A percentile compares a stretch with the other conserved stretches of the same genome.
Conservation (phyloP, 1,140 invertebrate species). For the Meteorus sp. region DNA sequence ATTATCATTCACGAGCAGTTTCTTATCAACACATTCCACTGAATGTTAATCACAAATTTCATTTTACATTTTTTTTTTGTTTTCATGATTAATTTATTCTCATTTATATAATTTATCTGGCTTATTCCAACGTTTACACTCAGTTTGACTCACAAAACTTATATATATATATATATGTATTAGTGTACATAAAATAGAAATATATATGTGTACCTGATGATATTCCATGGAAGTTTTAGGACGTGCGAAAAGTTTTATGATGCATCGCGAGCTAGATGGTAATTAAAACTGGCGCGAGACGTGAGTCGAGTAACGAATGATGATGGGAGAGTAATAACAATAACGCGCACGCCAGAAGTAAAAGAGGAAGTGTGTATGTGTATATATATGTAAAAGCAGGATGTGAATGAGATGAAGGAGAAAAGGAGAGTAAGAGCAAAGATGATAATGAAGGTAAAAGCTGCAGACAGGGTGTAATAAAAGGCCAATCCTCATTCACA, state of each 20-base stretch:
- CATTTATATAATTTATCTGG: too few species aligned
- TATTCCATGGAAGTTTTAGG: too few species aligned
- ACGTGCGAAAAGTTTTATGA: constrained; percentile 1
- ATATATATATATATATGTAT: too few species aligned
- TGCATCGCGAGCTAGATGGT: background rate
- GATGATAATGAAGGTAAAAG: constrained; percentile 1
- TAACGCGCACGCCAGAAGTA: background rate
- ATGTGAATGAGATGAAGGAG: background rate
- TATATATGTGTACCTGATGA: too few species aligned
- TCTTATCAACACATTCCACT: too few species aligned
- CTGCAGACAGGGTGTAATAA: background rate
- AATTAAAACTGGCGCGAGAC: constrained; percentile 2
- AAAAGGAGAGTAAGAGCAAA: background rate
- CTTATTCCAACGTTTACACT: too few species aligned
- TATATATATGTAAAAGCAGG: background rate
- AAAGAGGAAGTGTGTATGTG: background rate
- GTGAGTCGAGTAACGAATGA: constrained; percentile 2
- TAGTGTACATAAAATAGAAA: too few species aligned
- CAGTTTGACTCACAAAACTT: too few species aligned
- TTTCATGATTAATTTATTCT: too few species aligned
- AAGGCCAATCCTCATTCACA: background rate
- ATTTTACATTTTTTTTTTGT: too few species aligned
- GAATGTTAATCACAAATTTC: too few species aligned
- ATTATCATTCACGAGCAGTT: too few species aligned
- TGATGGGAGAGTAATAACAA: background rate